phyloP scores from a whole-genome alignment of 2,888 invertebrate genomes.

The Ectropis crepuscularia region DNA sequence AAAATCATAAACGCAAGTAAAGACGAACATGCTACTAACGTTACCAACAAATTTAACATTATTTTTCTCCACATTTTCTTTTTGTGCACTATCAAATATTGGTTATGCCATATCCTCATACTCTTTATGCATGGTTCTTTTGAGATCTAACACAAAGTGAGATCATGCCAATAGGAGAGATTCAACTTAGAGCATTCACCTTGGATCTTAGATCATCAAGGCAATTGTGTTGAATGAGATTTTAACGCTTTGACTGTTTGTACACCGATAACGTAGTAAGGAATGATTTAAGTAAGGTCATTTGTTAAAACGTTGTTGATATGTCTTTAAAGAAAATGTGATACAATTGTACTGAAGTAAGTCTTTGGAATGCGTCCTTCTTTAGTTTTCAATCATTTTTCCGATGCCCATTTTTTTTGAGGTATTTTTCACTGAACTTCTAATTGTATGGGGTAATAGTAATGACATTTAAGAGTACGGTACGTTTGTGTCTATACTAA shows the following conservation, averaged over 20 bases:
- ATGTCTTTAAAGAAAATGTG: too few species aligned
- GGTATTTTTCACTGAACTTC: neutral
- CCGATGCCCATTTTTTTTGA: neutral
- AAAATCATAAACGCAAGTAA: too few species aligned
- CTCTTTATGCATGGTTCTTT: constrained; percentile 2
- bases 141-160: constrained; percentile 17
- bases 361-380: too few species aligned
- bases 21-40: too few species aligned
- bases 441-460: too few species aligned
- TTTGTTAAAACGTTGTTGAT: too few species aligned
- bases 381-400: neutral
- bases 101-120: neutral
- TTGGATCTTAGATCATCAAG: constrained; percentile 50
- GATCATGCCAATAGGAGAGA: constrained; percentile 27
- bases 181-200: constrained; percentile 43
- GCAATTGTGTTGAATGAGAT: constrained; percentile 28
- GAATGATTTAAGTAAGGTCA: neutral
- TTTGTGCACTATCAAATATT: neutral
- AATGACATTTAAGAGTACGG: too few species aligned
- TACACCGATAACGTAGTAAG: neutral
- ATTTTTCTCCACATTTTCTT: too few species aligned
- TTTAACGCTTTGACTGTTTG: constrained; percentile 16
- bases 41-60: too few species aligned
- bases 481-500: too few species aligned
- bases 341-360: too few species aligned